Base-by-base conservation (phyloP, 2,888 invertebrate species). In the Lasioglossum malachurum region DNA sequence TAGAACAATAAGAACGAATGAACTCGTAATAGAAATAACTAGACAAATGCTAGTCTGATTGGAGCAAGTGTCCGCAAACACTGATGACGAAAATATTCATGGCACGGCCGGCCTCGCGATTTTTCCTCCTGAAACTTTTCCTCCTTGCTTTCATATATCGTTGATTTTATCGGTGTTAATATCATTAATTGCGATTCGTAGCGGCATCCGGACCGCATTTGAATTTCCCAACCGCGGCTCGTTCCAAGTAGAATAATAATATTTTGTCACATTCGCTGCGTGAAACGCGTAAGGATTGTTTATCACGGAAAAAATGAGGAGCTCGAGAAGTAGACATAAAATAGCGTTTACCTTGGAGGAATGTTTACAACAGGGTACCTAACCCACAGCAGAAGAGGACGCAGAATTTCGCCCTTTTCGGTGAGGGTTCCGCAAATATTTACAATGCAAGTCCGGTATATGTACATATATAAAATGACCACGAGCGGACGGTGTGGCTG, bases 141-240 rank as follows among this genome's bases (percentile, higher is more conserved):
- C 8, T 23, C 53, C 23, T 53, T 53, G 7, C 7, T 49, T 49
- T 49, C 7, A 19, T 4, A 35, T 0, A 35, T 7, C 41, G 57
- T 53, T 53, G 49, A 19, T 49, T 49, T 49, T 2, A 19, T 49
- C 41, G 57, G 23, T 44, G 75, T 19, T 83, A 80, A 83, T 80
- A 69, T 73, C 16, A 46, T 83, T 79, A 69, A 60, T 46, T 35
- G 67, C 41, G 69, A 79, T 80, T 35, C 31, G 49, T 5, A 49
- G 35, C 7, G 35, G 19, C 8, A 3, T 38, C 10, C 10, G 8
- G 12, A 19, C 4, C 35, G 35, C 38, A 35, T 35, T 38, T 10
- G 35, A 38, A 67, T 35, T 35, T 35, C 35, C 31, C 64, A n/a
- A 27, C 57, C 57, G 7, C 2, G 10, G n/a, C n/a, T 10, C 14